These are phyloP conservation scores for Eupithecia pulchellata DNA, from an alignment of 2,888 invertebrate genomes.

Conservation along the genomic window DNA sequence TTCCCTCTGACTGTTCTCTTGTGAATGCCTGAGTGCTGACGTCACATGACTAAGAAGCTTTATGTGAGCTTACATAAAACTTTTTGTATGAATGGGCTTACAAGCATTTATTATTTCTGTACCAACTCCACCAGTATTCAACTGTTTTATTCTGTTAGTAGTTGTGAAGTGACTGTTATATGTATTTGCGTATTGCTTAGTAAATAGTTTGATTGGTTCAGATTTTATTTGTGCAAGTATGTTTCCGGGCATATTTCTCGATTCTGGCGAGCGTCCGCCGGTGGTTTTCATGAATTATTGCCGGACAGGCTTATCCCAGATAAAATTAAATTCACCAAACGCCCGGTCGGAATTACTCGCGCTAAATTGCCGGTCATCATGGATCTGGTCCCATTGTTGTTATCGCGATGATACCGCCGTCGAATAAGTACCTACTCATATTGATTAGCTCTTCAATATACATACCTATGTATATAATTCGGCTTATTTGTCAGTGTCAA, in stretches of 20 bases:
- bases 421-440: constrained; percentile 59
- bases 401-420: constrained; percentile 62
- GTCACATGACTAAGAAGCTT: constrained; percentile 38
- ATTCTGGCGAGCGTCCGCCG: constrained; percentile 42
- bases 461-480: constrained; percentile 29
- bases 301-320: constrained; percentile 62
- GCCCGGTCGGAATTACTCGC: constrained; percentile 64
- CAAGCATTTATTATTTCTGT: constrained; percentile 8
- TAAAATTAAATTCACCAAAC: constrained; percentile 75
- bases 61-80: constrained; percentile 23
- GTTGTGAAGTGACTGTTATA: constrained; percentile 19
- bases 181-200: constrained; percentile 31
- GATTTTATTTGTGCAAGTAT: constrained; percentile 33
- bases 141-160: constrained; percentile 12
- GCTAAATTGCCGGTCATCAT: constrained; percentile 76
- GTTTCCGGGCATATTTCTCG: constrained; percentile 38
- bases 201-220: constrained; percentile 29
- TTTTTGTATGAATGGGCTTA: constrained; percentile 15
- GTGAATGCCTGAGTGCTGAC: constrained; percentile 44
- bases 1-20: constrained; percentile 49
- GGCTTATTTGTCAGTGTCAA: not conserved
- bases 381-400: constrained; percentile 58
- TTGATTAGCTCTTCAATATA: constrained; percentile 59
- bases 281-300: constrained; percentile 70
- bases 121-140: not conserved